Base-by-base conservation (phyloP, 2,113 vertebrate species). In the Diadophis punctatus region DNA sequence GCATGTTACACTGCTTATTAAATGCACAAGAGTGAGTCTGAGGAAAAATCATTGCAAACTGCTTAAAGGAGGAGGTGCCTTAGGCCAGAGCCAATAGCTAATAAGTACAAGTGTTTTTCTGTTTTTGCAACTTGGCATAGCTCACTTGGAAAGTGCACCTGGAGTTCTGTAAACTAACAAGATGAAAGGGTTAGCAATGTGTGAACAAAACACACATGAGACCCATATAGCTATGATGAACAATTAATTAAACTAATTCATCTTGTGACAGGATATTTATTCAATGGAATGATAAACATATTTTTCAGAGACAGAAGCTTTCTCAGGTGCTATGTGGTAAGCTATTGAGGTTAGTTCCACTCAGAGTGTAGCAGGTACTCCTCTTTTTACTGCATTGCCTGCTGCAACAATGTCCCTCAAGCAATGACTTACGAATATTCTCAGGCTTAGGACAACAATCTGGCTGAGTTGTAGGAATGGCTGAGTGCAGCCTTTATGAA, bases 201-300 rank as follows among this genome's bases (percentile, higher is more conserved):
- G 74, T 56, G 48, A 94, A 93, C 84, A 85, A 85, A 93, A 93
- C 46, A 49, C 90, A 55, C 39, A 84, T 88, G 84, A 80, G 86
- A 92, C 43, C 51, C 87, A 46, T 18, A 46, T 95, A 63, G 16
- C 46, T 94, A 58, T 39, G 87, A 89, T 60, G 88, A 55, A 90
- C 63, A 88, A 91, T 91, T 60, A 74, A 93, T 93, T 94, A 88
- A 80, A 91, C 49, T 5, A 3, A 89, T 93, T 90, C 4, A 93
- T 95, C 95, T 95, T 91, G 27, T 3, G 60, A 68, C 87, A 90
- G 90, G 60, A 48, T 89, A 0, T 46, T 84, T 90, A 95, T 91
- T 88, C 46, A 56, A 27, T 43, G 92, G 74, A 43, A 8, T 46
- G 94, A 46, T 22, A 94, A 60, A 68, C 7, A 52, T 1, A 0